Conservation (phyloP, 1,140 invertebrate species). For the Heliothis subflexa region DNA sequence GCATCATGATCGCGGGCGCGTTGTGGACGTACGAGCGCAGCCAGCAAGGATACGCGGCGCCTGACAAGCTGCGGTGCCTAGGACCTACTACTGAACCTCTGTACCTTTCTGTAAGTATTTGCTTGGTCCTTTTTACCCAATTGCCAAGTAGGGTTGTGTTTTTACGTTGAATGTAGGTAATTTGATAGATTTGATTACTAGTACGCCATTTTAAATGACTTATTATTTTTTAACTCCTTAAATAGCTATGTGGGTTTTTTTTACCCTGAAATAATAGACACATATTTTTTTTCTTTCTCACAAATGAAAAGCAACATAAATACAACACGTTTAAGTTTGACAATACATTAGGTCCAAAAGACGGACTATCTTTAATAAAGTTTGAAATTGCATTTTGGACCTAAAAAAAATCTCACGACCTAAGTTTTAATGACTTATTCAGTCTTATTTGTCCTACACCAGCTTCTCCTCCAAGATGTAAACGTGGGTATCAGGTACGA, state of each 20-base stretch:
- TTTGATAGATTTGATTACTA: no score
- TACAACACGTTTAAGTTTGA: no score
- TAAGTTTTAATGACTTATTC: neutral
- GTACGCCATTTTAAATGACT: no score
- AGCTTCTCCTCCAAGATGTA: constrained; percentile 94
- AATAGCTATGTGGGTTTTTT: no score
- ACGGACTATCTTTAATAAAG: neutral
- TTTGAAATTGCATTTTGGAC: neutral
- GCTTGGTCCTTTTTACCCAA: neutral
- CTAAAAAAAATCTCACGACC: neutral
- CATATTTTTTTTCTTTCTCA: no score
- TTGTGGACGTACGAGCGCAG: constrained; percentile 95
- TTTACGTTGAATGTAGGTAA: no score
- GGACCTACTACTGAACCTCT: constrained; percentile 96
- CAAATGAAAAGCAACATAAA: no score
- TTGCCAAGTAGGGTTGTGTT: no score
- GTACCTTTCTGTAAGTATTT: constrained; percentile 92
- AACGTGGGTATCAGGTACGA: constrained; percentile 96
- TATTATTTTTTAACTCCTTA: neutral
- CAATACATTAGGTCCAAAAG: no score
- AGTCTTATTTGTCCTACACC: constrained; percentile 60
- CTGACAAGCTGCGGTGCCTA: constrained; percentile 92
- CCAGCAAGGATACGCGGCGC: constrained; percentile 92
- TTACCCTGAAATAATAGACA: no score
- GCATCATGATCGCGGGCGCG: constrained; percentile 92